Conservation (phyloP, 2,797 vertebrate species). For the Oryzias dopingdopingensis region DNA sequence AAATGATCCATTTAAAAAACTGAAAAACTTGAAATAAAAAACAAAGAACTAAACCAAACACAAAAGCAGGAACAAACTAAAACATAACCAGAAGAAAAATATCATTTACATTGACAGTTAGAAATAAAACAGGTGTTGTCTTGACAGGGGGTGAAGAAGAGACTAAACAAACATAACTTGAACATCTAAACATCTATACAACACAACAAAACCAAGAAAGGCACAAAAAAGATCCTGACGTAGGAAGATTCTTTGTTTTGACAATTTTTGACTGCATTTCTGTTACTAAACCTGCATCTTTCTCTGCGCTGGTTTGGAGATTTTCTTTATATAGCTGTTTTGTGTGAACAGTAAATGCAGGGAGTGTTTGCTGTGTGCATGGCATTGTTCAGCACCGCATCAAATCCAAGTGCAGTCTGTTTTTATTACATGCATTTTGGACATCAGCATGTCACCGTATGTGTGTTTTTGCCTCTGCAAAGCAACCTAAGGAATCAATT, state of each 20-base stretch:
- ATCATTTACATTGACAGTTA: no score
- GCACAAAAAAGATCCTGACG: no score
- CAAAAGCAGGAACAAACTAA: no score
- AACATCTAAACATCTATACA: no score
- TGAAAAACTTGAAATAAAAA: no score
- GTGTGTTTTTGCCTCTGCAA: conserved; percentile 45
- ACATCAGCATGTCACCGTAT: conserved; percentile 30
- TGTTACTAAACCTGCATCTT: conserved; percentile 15
- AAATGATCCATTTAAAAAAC: no score
- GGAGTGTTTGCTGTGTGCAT: conserved; percentile 19
- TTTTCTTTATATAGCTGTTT: conserved; percentile 6
- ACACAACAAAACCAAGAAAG: no score
- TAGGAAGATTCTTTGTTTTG: conserved; percentile 14
- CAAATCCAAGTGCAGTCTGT: conserved; percentile 32
- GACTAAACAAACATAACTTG: no score
- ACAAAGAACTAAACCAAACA: no score
- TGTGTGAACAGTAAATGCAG: conserved; percentile 1
- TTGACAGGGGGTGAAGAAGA: no score
- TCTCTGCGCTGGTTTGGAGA: conserved; percentile 4
- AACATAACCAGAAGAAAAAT: no score
- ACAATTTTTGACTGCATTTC: conserved; percentile 23
- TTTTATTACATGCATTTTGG: conserved; percentile 35
- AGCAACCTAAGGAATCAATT: conserved; percentile 60
- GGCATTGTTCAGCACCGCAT: conserved; percentile 20
- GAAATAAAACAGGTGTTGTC: no score